Evolutionary conservation across 2,113 vertebrate genomes (phyloP).

Genomic region (Mirounga angustirostris): DNA sequence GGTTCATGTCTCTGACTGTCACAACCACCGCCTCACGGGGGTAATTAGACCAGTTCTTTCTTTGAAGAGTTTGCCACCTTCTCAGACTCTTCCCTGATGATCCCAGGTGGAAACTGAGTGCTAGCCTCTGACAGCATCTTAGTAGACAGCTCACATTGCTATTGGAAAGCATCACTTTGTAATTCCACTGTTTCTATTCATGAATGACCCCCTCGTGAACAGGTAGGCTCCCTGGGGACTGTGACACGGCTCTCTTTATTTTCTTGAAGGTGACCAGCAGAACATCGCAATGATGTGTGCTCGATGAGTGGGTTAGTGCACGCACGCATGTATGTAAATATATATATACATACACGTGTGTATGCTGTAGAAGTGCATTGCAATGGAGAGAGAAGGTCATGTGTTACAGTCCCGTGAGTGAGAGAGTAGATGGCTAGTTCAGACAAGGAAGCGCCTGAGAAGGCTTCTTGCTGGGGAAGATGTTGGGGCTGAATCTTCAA

Average conservation of each 20-base stretch:
- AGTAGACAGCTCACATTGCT: not conserved
- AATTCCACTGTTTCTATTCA: not conserved
- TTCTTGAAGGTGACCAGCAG: not conserved
- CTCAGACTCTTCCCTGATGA: not conserved
- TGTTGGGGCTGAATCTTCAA: not conserved
- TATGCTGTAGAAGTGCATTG: accelerated
- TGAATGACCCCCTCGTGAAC: not conserved
- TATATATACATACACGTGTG: no score
- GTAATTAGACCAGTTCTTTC: not conserved
- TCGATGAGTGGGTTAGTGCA: not conserved
- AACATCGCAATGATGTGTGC: no score
- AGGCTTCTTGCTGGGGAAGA: not conserved
- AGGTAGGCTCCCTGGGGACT: not conserved
- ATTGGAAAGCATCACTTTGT: not conserved
- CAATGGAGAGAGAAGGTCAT: not conserved
- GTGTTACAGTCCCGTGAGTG: not conserved
- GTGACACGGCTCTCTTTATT: not conserved
- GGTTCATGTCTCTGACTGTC: not conserved
- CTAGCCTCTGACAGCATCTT: not conserved
- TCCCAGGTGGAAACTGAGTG: not conserved
- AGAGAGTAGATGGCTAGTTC: not conserved
- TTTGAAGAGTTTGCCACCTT: not conserved
- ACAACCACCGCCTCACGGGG: accelerated
- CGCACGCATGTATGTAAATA: not conserved
- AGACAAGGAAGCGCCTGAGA: not conserved